Conservation (phyloP, 2,797 vertebrate species). For the Alfaro cultratus region DNA sequence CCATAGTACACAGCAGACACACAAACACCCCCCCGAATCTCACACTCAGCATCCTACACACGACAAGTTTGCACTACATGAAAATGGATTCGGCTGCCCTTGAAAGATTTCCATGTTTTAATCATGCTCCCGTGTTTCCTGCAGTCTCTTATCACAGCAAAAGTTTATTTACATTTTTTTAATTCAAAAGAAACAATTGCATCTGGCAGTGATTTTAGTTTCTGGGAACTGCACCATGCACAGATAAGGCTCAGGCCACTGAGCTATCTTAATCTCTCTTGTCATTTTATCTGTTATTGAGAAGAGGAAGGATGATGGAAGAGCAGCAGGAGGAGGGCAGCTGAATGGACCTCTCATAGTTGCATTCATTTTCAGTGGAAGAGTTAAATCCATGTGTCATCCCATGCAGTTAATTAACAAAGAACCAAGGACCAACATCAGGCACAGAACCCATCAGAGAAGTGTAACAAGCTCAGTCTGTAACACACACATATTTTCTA, state of each 20-base stretch:
- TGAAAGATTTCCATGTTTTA: conserved; percentile 50
- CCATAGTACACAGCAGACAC: conserved; percentile 53
- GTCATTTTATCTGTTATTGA: conserved; percentile 49
- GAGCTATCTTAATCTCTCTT: conserved; percentile 28
- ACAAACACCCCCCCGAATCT: conserved; percentile 33
- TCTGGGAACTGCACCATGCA: conserved; percentile 14
- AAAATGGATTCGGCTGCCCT: conserved; percentile 42
- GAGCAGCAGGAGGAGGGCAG: conserved; percentile 4
- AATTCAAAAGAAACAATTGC: neutral
- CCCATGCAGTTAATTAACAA: conserved; percentile 59
- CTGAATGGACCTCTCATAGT: conserved; percentile 20
- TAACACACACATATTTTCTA: neutral
- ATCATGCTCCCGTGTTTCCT: conserved; percentile 30
- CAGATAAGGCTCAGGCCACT: conserved; percentile 8
- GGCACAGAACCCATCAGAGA: conserved; percentile 5
- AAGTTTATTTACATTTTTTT: neutral
- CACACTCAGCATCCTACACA: conserved; percentile 20
- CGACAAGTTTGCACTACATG: conserved; percentile 5
- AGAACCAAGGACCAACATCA: conserved; percentile 13
- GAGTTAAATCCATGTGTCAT: conserved; percentile 50
- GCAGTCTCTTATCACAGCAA: neutral
- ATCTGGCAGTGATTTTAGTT: conserved; percentile 23
- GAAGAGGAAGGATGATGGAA: neutral
- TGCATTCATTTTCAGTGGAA: conserved; percentile 43
- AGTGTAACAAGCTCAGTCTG: neutral